Evolutionary conservation across 2,888 invertebrate genomes (phyloP).

Genomic region (Suillia variegata): DNA sequence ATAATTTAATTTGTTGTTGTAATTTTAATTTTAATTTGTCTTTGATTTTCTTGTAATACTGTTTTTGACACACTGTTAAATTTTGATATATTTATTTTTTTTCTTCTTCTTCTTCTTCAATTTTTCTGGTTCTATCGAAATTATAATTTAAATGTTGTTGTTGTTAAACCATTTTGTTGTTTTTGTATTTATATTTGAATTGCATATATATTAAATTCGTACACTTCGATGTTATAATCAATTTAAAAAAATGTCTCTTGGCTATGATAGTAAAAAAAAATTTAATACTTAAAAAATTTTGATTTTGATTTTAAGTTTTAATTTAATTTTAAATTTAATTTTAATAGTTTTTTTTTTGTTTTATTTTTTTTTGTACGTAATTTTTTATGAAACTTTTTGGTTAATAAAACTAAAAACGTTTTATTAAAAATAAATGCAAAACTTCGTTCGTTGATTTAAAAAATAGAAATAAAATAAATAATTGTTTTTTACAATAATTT

Average conservation of each 20-base stretch:
- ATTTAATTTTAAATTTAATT: background rate
- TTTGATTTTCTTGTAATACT: background rate
- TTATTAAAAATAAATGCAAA: too few species aligned
- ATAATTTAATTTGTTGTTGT: slow-evolving; percentile 33
- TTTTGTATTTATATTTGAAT: slow-evolving; percentile 25
- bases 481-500: too few species aligned
- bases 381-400: too few species aligned
- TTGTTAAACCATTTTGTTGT: too few species aligned
- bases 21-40: too few species aligned
- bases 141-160: slow-evolving; percentile 1
- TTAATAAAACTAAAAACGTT: too few species aligned
- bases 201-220: slow-evolving; percentile 50
- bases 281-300: too few species aligned
- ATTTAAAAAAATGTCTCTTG: slow-evolving; percentile 10
- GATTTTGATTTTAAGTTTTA: background rate
- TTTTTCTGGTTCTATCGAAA: background rate
- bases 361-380: too few species aligned
- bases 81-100: slow-evolving; percentile 2
- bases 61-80: background rate
- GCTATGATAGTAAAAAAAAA: background rate
- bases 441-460: too few species aligned
- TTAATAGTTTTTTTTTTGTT: background rate
- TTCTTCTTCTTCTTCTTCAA: background rate
- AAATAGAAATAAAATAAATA: too few species aligned
- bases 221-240: slow-evolving; percentile 55